These are phyloP conservation scores for Pelobates cultripes DNA, from an alignment of 2,797 vertebrate genomes.

Conservation along the genomic window DNA sequence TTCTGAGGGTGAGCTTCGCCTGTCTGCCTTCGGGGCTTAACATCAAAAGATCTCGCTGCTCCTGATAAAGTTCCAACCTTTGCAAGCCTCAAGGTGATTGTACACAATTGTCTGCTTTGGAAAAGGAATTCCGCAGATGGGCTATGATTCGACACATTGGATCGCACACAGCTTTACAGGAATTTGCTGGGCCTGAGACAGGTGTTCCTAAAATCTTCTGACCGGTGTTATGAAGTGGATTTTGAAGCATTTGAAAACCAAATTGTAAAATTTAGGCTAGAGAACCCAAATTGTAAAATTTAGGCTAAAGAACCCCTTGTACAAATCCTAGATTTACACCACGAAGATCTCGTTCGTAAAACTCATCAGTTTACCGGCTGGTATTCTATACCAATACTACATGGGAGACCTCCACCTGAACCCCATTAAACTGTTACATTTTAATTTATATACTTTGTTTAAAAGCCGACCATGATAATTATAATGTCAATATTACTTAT, in stretches of 20 bases:
- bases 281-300: too few relatives aligned
- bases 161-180: not conserved
- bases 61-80: constrained; percentile 25
- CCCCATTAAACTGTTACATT: too few relatives aligned
- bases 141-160: not conserved
- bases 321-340: too few relatives aligned
- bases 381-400: too few relatives aligned
- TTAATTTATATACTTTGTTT: too few relatives aligned
- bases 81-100: constrained; percentile 35
- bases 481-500: too few relatives aligned
- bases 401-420: too few relatives aligned
- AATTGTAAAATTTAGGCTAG: too few relatives aligned
- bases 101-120: constrained; percentile 31
- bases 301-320: too few relatives aligned
- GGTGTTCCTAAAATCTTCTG: constrained; percentile 2
- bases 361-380: too few relatives aligned
- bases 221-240: not conserved
- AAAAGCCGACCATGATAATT: too few relatives aligned
- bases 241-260: not conserved
- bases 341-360: too few relatives aligned
- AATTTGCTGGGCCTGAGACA: constrained; percentile 12
- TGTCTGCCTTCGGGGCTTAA: constrained; percentile 34
- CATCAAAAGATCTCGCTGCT: constrained; percentile 41
- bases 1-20: constrained; percentile 26
- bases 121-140: constrained; percentile 37